Percentiles rank a stretch among this genome's conserved stretches.
These are phyloP conservation scores for Octopus sinensis DNA, from an alignment of 1,140 invertebrate genomes.

Conservation along the genomic window DNA sequence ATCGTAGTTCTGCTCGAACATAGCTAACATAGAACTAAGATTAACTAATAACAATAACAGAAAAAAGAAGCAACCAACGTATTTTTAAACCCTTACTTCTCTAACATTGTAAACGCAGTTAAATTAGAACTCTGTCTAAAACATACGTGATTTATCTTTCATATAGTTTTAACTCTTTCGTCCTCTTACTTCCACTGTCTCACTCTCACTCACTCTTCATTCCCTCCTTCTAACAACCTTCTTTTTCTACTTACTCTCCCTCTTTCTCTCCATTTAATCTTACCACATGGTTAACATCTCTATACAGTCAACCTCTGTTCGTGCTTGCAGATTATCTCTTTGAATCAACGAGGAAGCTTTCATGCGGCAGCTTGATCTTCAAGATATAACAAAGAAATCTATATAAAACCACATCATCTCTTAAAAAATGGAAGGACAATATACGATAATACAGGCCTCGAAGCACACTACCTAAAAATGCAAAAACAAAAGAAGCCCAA, in stretches of 20 bases:
- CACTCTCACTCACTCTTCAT: not conserved
- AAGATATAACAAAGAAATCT: too few species aligned
- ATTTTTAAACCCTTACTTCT: not conserved
- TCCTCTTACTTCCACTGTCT: not conserved
- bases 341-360: too few species aligned
- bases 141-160: not conserved
- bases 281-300: not conserved
- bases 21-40: not conserved
- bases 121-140: not conserved
- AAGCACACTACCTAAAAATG: too few species aligned
- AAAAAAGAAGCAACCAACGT: not conserved
- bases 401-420: too few species aligned
- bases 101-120: not conserved
- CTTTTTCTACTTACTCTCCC: not conserved
- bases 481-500: too few species aligned
- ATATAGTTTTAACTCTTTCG: not conserved
- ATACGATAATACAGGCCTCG: too few species aligned
- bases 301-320: not conserved
- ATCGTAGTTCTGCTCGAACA: too few species aligned
- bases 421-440: too few species aligned
- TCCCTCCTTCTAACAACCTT: not conserved
- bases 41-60: not conserved
- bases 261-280: not conserved
- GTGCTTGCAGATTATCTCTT: too few species aligned
- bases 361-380: too few species aligned